Base-by-base conservation (phyloP, 2,113 vertebrate species). In the Malurus melanocephalus region DNA sequence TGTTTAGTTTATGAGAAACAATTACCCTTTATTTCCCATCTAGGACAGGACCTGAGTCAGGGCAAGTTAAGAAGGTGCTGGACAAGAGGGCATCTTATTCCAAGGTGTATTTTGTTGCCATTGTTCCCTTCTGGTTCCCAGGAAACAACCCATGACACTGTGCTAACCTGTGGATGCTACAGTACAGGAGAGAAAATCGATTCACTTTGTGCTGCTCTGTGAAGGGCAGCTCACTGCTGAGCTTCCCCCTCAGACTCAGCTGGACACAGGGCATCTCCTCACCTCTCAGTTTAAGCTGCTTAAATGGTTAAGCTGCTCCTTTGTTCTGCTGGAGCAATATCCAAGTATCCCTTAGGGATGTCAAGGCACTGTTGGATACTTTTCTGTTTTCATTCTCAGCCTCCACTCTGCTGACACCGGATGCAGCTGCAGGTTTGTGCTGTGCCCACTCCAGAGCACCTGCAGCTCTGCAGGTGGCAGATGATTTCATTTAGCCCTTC, bases 401-500 rank as follows among this genome's bases (percentile, higher is more conserved):
- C 56, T n/a, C 65, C 49, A 7, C 0, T 0, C 60, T 46, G 67
- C 92, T 7, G 19, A 5, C 24, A 15, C 4, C 0, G 2, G 52
- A 42, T 55, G 32, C 86, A 83, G 86, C 77, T 95, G 82, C 17
- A 9, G 72, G 4, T 23, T 71, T 23, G n/a, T 11, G 24, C 43
- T 49, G 81, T 18, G 75, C 33, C 76, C 76, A 7, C 55, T 19
- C 8, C 23, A 3, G n/a, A 35, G 38, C 79, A 95, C 60, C 91
- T 90, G 95, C 81, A 72, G 67, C 74, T 79, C 79, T 57, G 57
- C 84, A 89, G 80, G 64, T 85, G 71, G 64, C 40, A 77, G 40
- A 48, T 87, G 40, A 51, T 40, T 76, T 81, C 62, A 35, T 65
- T 81, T 21, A 43, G 38, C 55, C 62, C 30, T 35, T 38, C 30